These are phyloP conservation scores for Kradibia gibbosae DNA, from an alignment of 1,140 invertebrate genomes.

Conservation along the genomic window DNA sequence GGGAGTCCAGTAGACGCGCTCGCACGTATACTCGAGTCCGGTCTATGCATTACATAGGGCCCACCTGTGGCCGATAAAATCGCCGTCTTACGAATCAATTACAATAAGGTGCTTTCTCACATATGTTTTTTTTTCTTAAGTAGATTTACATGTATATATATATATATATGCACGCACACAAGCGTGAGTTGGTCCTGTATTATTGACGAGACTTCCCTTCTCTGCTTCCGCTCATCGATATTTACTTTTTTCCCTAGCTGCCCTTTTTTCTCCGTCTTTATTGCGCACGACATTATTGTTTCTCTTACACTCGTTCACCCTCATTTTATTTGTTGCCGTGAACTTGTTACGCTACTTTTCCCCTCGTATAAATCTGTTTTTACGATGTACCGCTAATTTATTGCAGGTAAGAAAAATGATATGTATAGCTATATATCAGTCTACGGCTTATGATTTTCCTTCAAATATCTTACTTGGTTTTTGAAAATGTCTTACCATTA, in stretches of 20 bases:
- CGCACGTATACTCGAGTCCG: too few species aligned
- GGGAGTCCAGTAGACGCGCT: background rate
- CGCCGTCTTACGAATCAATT: slow-evolving; percentile 52
- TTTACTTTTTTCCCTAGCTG: slow-evolving; percentile 21
- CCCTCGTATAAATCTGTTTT: background rate
- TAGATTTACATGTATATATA: background rate
- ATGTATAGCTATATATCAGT: background rate
- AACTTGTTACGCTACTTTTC: slow-evolving; percentile 9
- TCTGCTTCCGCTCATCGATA: slow-evolving; percentile 6
- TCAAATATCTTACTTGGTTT: too few species aligned
- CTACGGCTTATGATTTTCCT: too few species aligned
- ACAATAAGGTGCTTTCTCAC: slow-evolving; percentile 22
- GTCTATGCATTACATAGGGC: slow-evolving; percentile 28
- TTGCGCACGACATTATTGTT: background rate
- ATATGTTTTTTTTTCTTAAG: too few species aligned
- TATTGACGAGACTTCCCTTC: background rate
- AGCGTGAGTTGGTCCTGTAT: slow-evolving; percentile 8
- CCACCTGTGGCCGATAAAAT: slow-evolving; percentile 44
- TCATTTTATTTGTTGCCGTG: background rate
- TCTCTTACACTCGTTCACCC: background rate
- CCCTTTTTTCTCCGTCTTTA: slow-evolving; percentile 3
- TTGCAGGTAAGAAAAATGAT: background rate
- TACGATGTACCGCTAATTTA: background rate
- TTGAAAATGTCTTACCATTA: too few species aligned
- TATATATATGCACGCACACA: background rate